phyloP scores from a whole-genome alignment of 2,888 invertebrate genomes.

The Platerodrilus igneus region DNA sequence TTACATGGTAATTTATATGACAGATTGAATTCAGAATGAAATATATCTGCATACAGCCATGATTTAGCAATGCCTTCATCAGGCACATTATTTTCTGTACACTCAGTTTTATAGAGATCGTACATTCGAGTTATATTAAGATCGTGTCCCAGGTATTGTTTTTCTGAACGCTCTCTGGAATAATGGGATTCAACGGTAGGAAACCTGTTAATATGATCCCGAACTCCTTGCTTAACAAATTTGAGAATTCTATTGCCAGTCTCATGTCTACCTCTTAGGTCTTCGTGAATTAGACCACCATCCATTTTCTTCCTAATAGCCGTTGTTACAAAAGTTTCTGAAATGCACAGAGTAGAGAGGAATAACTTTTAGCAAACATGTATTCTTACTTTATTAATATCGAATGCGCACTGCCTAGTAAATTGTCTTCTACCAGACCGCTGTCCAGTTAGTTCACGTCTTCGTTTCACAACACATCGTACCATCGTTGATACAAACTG shows the following conservation, averaged over 20 bases:
- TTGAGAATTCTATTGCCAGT: slow-evolving; percentile 4
- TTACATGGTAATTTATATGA: slow-evolving; percentile 7
- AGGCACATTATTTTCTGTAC: slow-evolving; percentile 4
- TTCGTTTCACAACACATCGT: too few species aligned
- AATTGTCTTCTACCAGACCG: too few species aligned
- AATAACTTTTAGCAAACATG: too few species aligned
- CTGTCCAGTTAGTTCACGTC: too few species aligned
- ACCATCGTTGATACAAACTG: too few species aligned
- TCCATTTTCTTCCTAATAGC: slow-evolving; percentile 1
- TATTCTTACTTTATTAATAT: too few species aligned
- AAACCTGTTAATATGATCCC: slow-evolving; percentile 7
- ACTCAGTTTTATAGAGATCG: slow-evolving; percentile 6
- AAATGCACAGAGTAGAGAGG: too few species aligned
- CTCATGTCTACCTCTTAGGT: slow-evolving; percentile 6
- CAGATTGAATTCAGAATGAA: slow-evolving; percentile 2
- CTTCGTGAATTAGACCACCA: slow-evolving; percentile 3
- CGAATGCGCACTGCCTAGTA: too few species aligned
- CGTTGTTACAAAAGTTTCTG: slow-evolving; percentile 2
- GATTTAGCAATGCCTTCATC: neutral
- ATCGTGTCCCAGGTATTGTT: slow-evolving; percentile 3
- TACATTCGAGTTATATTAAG: slow-evolving; percentile 6
- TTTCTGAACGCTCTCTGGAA: slow-evolving; percentile 5
- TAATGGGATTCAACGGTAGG: slow-evolving; percentile 4
- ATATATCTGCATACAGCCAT: slow-evolving; percentile 7
- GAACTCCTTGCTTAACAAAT: slow-evolving; percentile 7